phyloP scores from a whole-genome alignment of 2,888 invertebrate species.

The Drosophila nr. perissopoda region DNA sequence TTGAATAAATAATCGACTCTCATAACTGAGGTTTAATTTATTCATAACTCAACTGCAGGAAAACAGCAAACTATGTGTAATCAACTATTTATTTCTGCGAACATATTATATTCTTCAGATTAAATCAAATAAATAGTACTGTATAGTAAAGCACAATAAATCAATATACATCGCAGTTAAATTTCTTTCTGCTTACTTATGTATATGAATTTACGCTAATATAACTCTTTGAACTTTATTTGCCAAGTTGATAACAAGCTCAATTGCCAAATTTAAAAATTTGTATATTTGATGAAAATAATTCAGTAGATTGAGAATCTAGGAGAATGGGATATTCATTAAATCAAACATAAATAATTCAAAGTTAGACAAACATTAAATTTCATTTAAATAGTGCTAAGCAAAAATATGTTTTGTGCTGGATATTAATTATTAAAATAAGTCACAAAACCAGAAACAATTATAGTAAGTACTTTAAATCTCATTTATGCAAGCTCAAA shows the following conservation, averaged over 20 bases:
- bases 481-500: not conserved
- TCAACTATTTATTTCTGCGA: not conserved
- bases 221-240: not conserved
- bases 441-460: not conserved
- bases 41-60: not conserved
- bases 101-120: not conserved
- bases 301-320: not conserved
- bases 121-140: not conserved
- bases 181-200: too few species aligned
- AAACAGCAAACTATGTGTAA: not conserved
- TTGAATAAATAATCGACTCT: not conserved
- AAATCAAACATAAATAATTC: not conserved
- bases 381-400: not conserved
- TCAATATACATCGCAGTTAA: accelerated
- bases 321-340: accelerated
- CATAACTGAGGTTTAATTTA: not conserved
- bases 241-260: not conserved
- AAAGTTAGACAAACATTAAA: not conserved
- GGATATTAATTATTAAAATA: not conserved
- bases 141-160: not conserved
- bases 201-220: too few species aligned
- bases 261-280: too few species aligned
- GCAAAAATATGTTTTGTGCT: not conserved
- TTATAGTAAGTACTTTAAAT: not conserved
- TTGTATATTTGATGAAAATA: not conserved